These are phyloP conservation scores for Hylaeus volcanicus DNA, from an alignment of 1,140 invertebrate genomes.

Conservation along the genomic window DNA sequence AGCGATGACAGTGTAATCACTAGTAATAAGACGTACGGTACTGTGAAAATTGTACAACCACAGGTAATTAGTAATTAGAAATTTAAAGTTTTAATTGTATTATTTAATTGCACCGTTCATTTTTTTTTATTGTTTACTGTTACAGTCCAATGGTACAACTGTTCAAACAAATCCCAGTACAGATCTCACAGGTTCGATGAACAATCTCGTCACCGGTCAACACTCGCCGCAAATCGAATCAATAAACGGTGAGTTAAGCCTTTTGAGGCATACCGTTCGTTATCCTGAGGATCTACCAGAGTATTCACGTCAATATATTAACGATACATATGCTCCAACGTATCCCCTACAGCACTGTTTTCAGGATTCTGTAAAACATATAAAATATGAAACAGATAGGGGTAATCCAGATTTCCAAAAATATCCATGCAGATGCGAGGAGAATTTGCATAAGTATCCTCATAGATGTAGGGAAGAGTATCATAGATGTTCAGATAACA, in stretches of 20 bases:
- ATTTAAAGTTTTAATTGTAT: constrained; percentile 6
- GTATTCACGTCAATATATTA: constrained; percentile 66
- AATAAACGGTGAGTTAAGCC: constrained; percentile 78
- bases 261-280: constrained; percentile 61
- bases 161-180: constrained; percentile 67
- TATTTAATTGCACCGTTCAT: constrained; percentile 16
- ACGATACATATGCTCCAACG: constrained; percentile 61
- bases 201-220: constrained; percentile 75
- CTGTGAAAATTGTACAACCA: constrained; percentile 80
- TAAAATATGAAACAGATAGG: constrained; percentile 63
- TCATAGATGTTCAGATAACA: constrained; percentile 75
- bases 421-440: constrained; percentile 74
- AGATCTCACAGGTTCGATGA: constrained; percentile 76
- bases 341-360: constrained; percentile 64
- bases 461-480: constrained; percentile 76
- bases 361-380: constrained; percentile 64
- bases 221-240: constrained; percentile 75
- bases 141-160: constrained; percentile 73
- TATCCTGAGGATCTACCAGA: constrained; percentile 65
- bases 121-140: constrained; percentile 36
- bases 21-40: constrained; percentile 82
- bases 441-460: constrained; percentile 75
- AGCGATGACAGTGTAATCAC: constrained; percentile 77
- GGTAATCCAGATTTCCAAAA: constrained; percentile 65
- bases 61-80: constrained; percentile 77